phyloP scores from a whole-genome alignment of 2,113 vertebrate species.

The Typhlomys cinereus region DNA sequence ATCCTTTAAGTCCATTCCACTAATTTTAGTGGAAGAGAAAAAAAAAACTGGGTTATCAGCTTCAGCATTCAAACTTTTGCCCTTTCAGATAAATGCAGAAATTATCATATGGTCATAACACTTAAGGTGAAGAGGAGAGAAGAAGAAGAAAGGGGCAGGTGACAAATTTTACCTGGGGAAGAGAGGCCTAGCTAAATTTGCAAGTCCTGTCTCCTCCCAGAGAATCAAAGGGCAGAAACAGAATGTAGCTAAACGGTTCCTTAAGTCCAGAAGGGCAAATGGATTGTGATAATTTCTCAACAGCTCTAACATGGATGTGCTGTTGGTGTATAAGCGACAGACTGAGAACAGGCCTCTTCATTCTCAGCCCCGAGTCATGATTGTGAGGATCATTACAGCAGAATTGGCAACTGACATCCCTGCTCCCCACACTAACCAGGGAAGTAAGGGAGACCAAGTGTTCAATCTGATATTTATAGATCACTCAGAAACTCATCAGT shows the following conservation, averaged over 20 bases:
- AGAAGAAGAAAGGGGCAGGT: neutral
- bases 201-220: neutral
- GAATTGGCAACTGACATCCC: neutral
- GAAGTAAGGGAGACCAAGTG: neutral
- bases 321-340: neutral
- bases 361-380: neutral
- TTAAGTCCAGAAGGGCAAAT: neutral
- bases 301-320: neutral
- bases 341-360: neutral
- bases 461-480: neutral
- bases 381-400: neutral
- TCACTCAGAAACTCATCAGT: neutral
- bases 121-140: neutral
- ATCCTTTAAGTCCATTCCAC: neutral
- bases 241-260: neutral
- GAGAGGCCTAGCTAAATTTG: too few relatives aligned
- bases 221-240: neutral
- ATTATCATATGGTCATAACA: neutral
- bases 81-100: neutral
- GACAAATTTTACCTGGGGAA: neutral
- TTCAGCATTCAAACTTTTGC: neutral
- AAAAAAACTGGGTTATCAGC: too few relatives aligned
- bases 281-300: neutral
- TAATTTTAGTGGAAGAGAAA: neutral
- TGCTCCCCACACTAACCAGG: accelerated